A percentile compares a stretch with the other conserved stretches of the same genome.
Evolutionary conservation across 2,113 vertebrate species (phyloP).

Genomic region (Athene cunicularia): DNA sequence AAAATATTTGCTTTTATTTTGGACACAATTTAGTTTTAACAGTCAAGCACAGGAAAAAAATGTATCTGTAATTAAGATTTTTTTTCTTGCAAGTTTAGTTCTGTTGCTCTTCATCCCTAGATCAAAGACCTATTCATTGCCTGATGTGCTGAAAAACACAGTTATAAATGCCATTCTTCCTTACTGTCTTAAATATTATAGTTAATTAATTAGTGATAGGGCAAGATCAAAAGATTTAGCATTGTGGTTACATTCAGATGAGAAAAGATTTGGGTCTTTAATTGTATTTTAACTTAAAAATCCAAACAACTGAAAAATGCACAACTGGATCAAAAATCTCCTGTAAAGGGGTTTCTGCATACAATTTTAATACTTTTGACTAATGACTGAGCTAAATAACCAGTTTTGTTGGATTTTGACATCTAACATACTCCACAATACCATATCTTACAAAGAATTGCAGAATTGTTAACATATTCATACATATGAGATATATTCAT

Average conservation of each 20-base stretch:
- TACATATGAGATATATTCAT: neutral
- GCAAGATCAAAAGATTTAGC: neutral
- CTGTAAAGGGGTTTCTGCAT: neutral
- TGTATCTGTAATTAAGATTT: neutral
- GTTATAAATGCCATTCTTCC: neutral
- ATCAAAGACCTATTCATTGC: neutral
- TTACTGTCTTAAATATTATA: neutral
- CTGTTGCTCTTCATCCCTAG: neutral
- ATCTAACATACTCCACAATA: neutral
- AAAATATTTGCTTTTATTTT: neutral
- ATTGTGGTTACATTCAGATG: neutral
- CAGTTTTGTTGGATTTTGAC: neutral
- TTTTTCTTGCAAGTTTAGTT: neutral
- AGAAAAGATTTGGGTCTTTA: neutral
- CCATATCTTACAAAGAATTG: neutral
- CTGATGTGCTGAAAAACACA: neutral
- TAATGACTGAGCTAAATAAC: neutral
- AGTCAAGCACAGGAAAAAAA: neutral
- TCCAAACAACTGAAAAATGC: neutral
- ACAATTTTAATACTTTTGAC: neutral
- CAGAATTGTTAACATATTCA: neutral
- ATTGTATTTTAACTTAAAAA: neutral
- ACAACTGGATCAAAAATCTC: neutral
- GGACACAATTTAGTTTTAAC: neutral
- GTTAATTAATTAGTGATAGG: neutral